Evolutionary conservation across 2,888 invertebrate species (phyloP).

Genomic region (Drosophila villosipedis): DNA sequence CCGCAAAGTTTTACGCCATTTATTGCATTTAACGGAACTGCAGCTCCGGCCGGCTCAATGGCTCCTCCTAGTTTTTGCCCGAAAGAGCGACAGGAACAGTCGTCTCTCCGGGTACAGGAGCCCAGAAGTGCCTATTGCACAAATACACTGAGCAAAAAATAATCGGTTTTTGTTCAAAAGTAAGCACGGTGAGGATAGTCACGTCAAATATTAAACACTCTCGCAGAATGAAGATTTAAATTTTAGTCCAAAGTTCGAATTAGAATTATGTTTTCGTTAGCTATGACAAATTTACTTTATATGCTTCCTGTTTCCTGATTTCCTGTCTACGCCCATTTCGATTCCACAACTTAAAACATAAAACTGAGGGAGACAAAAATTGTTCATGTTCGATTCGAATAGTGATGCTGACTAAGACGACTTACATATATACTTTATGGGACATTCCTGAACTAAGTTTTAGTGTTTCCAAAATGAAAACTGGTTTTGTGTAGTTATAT

Average conservation of each 20-base stretch:
- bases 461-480: not conserved
- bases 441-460: not conserved
- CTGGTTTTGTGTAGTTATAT: too few relatives aligned
- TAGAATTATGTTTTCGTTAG: not conserved
- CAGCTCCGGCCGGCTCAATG: slow-evolving; percentile 1
- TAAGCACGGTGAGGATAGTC: not conserved
- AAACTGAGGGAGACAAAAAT: not conserved
- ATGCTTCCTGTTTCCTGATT: not conserved
- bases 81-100: not conserved
- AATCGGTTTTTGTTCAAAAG: not conserved
- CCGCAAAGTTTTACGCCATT: slow-evolving; percentile 69
- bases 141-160: not conserved
- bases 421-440: not conserved
- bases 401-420: not conserved
- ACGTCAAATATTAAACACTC: not conserved
- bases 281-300: not conserved
- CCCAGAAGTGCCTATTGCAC: not conserved
- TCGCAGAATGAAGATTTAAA: not conserved
- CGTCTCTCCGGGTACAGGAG: not conserved
- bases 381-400: not conserved
- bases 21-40: slow-evolving; percentile 71
- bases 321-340: not conserved
- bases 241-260: not conserved
- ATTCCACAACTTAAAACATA: not conserved
- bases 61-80: not conserved